A percentile compares a stretch with the other conserved stretches of the same genome.
These are phyloP conservation scores for Ispidina picta DNA, from an alignment of 2,797 vertebrate genomes.

Conservation along the genomic window DNA sequence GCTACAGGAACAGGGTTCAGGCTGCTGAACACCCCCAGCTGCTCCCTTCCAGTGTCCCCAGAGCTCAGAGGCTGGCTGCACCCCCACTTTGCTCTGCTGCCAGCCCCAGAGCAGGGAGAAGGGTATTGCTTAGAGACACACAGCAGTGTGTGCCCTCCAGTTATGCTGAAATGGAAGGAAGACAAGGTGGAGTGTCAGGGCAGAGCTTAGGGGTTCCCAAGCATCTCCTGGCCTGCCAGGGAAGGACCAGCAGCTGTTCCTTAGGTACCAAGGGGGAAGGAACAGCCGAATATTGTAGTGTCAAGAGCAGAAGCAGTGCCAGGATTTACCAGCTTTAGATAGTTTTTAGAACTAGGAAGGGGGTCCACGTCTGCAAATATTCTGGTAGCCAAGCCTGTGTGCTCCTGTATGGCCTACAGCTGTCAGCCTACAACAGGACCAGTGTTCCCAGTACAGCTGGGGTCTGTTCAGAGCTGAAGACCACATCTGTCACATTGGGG, in stretches of 20 bases:
- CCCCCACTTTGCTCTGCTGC: background rate
- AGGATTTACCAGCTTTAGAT: background rate
- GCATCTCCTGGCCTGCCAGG: background rate
- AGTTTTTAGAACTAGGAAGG: background rate
- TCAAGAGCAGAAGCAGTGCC: background rate
- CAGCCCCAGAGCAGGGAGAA: background rate
- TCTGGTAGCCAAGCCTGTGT: background rate
- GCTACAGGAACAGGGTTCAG: background rate
- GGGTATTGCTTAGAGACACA: slow-evolving; percentile 34
- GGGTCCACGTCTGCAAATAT: background rate
- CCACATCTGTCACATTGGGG: background rate
- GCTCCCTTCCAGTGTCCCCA: background rate
- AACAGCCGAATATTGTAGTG: background rate
- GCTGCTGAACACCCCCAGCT: background rate
- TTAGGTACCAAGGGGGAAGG: background rate
- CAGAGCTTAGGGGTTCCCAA: background rate
- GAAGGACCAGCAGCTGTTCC: background rate
- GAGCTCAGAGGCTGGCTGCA: background rate
- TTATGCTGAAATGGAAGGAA: slow-evolving; percentile 25
- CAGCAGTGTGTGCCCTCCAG: background rate
- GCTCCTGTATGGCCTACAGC: background rate
- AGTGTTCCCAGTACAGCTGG: background rate
- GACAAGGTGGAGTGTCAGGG: background rate
- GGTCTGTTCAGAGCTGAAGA: background rate
- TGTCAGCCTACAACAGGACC: background rate